phyloP scores from a whole-genome alignment of 2,797 vertebrate genomes.

The Phalloptychus januarius region DNA sequence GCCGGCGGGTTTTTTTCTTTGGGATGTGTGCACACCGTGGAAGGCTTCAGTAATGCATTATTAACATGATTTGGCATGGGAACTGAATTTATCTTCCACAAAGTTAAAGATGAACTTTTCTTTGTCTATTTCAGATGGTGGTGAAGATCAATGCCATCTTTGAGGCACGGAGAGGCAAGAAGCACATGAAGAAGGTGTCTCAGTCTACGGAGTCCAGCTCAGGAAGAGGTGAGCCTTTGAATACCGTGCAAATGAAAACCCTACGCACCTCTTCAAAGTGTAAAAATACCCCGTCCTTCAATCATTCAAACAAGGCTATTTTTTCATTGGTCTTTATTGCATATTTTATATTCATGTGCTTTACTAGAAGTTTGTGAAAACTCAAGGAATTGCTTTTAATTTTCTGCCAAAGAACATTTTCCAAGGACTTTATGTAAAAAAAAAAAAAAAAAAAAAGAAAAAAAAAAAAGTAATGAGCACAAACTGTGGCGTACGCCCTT shows the following conservation, averaged over 20 bases:
- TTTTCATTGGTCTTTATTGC: neutral
- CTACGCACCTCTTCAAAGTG: neutral
- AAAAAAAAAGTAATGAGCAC: neutral
- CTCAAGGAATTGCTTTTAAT: neutral
- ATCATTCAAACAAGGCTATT: neutral
- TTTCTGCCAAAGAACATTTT: neutral
- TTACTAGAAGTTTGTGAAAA: neutral
- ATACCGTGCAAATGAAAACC: neutral
- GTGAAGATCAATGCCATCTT: conserved; percentile 95
- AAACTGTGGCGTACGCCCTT: neutral
- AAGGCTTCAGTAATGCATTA: conserved; percentile 27
- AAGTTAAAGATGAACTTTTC: conserved; percentile 26
- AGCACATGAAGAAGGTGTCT: conserved; percentile 91
- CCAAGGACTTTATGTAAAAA: neutral
- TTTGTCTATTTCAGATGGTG: conserved; percentile 86
- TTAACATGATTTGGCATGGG: conserved; percentile 27
- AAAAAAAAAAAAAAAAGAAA: neutral
- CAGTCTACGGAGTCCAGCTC: conserved; percentile 92
- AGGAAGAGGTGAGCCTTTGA: conserved; percentile 87
- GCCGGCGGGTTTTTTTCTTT: conserved; percentile 45
- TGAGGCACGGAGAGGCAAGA: conserved; percentile 93
- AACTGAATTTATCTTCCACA: conserved; percentile 23
- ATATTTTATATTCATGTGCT: neutral
- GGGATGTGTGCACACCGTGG: conserved; percentile 28
- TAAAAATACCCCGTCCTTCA: neutral